Evolutionary conservation across 2,888 invertebrate genomes (phyloP).

Genomic region (Dynastes grantii): DNA sequence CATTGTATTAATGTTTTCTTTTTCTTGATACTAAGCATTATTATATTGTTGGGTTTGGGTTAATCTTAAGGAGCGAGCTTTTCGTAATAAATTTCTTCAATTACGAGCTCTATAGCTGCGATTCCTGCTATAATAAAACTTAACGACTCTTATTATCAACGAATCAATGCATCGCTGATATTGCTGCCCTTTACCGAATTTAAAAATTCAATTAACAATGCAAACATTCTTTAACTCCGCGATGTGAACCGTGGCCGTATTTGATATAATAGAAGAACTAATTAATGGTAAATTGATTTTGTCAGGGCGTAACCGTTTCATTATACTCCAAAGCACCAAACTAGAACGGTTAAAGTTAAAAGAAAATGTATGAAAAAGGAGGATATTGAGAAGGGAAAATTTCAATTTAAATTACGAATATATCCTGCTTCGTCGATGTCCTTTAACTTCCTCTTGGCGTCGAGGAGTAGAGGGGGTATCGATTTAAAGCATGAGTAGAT

Average conservation of each 20-base stretch:
- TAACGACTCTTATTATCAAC: no score
- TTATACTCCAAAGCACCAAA: not conserved
- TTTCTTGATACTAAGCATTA: no score
- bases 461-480: not conserved
- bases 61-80: no score
- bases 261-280: not conserved
- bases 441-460: not conserved
- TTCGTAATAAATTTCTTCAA: not conserved
- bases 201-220: constrained; percentile 24
- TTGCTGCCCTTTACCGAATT: not conserved
- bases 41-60: no score
- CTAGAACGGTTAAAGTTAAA: not conserved
- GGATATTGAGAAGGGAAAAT: not conserved
- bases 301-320: not conserved
- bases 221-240: constrained; percentile 11
- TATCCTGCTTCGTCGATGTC: not conserved
- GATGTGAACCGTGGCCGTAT: not conserved
- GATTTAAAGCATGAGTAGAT: constrained; percentile 10
- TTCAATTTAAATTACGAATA: constrained; percentile 10
- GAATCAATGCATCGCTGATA: not conserved
- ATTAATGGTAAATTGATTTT: constrained; percentile 11
- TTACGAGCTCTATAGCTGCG: not conserved
- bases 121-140: no score
- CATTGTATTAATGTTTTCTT: no score
- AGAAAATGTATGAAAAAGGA: not conserved